These are phyloP conservation scores for Drosophila sechellia DNA, from an alignment of 1,140 invertebrate genomes.

Conservation along the genomic window DNA sequence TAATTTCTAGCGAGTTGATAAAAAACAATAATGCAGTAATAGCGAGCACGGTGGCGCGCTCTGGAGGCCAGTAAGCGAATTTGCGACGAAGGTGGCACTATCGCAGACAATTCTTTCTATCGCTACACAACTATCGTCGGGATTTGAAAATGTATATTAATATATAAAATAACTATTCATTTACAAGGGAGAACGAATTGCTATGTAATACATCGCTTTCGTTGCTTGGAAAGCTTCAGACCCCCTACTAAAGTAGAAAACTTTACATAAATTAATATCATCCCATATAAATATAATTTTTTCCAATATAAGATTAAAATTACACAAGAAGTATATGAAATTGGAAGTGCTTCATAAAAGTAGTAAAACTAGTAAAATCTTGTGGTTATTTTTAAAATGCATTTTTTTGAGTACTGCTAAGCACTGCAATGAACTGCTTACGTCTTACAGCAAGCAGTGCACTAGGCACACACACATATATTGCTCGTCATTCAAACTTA, in stretches of 20 bases:
- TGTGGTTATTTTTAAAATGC: no score
- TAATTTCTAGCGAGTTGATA: conserved; percentile 53
- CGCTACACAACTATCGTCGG: background rate
- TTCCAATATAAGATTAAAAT: no score
- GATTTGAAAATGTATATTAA: background rate
- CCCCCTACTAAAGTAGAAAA: no score
- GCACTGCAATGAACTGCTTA: background rate
- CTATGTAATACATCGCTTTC: no score
- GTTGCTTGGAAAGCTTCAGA: no score
- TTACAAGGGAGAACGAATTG: no score
- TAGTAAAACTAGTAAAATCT: no score
- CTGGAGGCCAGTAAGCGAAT: conserved; percentile 9
- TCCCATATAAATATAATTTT: no score
- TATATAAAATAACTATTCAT: no score
- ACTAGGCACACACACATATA: no score
- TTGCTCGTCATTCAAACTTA: no score
- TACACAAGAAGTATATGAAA: background rate
- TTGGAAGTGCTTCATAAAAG: no score
- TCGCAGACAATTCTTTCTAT: background rate
- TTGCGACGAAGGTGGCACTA: background rate
- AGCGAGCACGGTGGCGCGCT: conserved; percentile 22
- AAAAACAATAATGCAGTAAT: conserved; percentile 61
- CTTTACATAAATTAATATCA: background rate
- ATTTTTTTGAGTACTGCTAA: background rate
- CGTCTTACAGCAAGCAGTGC: background rate